Evolutionary conservation across 2,888 invertebrate genomes (phyloP).

Genomic region (Amphipoea oculea): DNA sequence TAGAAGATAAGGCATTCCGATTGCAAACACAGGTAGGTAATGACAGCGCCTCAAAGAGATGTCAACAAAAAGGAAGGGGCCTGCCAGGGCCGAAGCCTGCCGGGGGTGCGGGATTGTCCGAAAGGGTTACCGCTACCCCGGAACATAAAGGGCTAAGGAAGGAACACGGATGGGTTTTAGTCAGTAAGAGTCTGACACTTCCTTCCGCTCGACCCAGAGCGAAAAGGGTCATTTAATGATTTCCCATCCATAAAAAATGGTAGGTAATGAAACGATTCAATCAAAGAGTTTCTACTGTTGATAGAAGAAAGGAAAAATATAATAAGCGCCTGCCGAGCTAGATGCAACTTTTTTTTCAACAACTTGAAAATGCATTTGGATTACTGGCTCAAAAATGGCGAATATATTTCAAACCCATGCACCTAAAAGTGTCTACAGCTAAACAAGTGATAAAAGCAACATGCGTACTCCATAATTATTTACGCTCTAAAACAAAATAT

Average conservation of each 20-base stretch:
- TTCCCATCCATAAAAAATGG: no score
- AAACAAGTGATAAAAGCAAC: neutral
- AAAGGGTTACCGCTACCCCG: no score
- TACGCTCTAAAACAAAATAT: neutral
- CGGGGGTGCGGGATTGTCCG: no score
- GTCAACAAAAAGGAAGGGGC: no score
- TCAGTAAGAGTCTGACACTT: no score
- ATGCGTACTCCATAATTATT: neutral
- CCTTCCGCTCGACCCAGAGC: no score
- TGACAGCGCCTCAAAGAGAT: no score
- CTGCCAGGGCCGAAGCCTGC: no score
- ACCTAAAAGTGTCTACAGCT: neutral
- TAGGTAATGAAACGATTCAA: constrained; percentile 22
- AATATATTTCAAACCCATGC: neutral
- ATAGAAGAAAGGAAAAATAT: constrained; percentile 16
- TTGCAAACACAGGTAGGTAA: constrained; percentile 5
- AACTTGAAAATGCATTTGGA: constrained; percentile 1
- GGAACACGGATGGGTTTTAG: no score
- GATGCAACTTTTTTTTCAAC: neutral
- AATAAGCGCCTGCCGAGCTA: neutral
- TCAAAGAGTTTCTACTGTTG: constrained; percentile 18
- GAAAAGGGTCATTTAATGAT: no score
- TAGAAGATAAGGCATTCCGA: constrained; percentile 22
- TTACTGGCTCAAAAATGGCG: constrained; percentile 9
- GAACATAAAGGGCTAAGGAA: no score